A percentile compares a stretch with the other conserved stretches of the same genome.
These are phyloP conservation scores for Coleophora deauratella DNA, from an alignment of 2,888 invertebrate genomes.

Conservation along the genomic window DNA sequence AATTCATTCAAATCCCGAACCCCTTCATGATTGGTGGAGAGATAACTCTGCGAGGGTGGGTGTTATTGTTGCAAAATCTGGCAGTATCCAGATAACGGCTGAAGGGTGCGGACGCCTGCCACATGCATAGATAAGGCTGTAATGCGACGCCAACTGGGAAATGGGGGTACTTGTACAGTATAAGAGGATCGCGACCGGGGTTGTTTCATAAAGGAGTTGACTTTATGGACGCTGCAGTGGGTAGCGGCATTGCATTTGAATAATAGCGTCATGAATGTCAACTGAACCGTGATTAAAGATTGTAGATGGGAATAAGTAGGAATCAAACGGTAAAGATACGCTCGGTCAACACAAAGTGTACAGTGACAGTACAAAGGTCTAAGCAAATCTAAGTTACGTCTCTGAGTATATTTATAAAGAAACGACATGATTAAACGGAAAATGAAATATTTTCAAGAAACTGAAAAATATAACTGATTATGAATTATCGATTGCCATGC, in stretches of 20 bases:
- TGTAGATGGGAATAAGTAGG: too few relatives aligned
- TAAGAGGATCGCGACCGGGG: conserved; percentile 28
- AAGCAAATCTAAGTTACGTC: too few relatives aligned
- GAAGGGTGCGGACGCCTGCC: conserved; percentile 58
- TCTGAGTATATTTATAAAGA: too few relatives aligned
- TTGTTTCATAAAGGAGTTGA: conserved; percentile 33
- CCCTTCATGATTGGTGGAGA: conserved; percentile 54
- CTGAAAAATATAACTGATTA: too few relatives aligned
- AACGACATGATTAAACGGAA: too few relatives aligned
- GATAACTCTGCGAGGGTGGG: conserved; percentile 45
- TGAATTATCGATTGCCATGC: too few relatives aligned
- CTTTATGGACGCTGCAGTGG: conserved; percentile 39
- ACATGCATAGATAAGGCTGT: conserved; percentile 53
- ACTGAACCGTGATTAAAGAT: not conserved
- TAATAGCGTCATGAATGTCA: conserved; percentile 28
- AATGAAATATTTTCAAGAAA: too few relatives aligned
- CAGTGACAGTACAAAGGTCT: too few relatives aligned
- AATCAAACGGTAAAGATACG: too few relatives aligned
- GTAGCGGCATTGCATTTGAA: conserved; percentile 39
- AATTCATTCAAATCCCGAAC: conserved; percentile 26
- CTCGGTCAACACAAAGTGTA: too few relatives aligned
- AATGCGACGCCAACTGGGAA: conserved; percentile 42
- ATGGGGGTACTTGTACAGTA: conserved; percentile 12
- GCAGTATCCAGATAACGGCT: conserved; percentile 56
- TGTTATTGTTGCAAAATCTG: conserved; percentile 62